Base-by-base conservation (phyloP, 2,113 vertebrate genomes). In the Pteruthius melanotis region DNA sequence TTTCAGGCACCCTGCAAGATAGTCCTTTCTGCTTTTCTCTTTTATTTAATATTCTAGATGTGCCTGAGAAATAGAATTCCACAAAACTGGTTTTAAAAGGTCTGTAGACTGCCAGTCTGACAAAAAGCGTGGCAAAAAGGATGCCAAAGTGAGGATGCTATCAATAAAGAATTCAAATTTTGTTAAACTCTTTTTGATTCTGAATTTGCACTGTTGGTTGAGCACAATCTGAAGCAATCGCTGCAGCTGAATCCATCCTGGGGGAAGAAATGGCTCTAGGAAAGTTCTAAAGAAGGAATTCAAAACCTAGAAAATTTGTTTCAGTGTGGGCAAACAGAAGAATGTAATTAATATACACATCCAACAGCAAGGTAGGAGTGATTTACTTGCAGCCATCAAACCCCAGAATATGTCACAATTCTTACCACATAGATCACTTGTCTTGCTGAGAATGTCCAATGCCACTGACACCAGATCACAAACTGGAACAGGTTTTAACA, bases 211-310 rank as follows among this genome's bases (percentile, higher is more conserved):
- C 40, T 57, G 44, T 20, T 44, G 80, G 24, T 14, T 49, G 18
- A 83, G 63, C 15, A 1, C 45, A 69, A 37, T 15, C 50, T 74
- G 63, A 89, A 87, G 22, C 26, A 35, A 52, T 61, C 42, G 60
- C 56, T 84, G 30, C 76, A 91, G 52, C 64, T 68, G 42, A 33
- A 63, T 20, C n/a, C 22, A 39, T 16, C 24, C 31, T 7, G 16
- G 35, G 20, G 7, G 26, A 37, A 60, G 81, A 83, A 33, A 64
- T 10, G n/a, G 44, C 61, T 49, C 49, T n/a, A 82, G 76, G 69
- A 78, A 79, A 92, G 24, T 63, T 45, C 63, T 77, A 26, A 54
- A 80, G 63, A 59, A 68, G 39, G 31, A 94, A 87, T 35, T 60
- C 44, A 52, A 91, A 79, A 56, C 7, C 9, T 49, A 80, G 63